Evolutionary conservation across 2,888 invertebrate genomes (phyloP).

Genomic region (Nephrotoma flavescens): DNA sequence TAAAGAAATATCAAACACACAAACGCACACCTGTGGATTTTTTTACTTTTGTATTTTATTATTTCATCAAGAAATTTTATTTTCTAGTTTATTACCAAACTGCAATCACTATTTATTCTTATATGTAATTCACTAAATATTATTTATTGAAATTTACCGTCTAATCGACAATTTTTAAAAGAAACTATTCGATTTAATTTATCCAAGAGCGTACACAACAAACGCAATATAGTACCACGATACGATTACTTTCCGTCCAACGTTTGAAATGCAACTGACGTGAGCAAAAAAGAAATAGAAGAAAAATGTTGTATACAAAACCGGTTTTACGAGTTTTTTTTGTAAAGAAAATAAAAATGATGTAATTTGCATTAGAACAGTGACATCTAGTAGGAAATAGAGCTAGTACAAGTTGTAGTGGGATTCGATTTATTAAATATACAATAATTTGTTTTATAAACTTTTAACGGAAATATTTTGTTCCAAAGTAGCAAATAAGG

Average conservation of each 20-base stretch:
- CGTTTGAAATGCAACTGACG: constrained; percentile 1
- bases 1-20: constrained; percentile 1
- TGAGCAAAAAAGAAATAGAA: background rate
- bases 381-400: background rate
- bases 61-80: background rate
- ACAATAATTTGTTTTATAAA: too few relatives aligned
- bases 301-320: background rate
- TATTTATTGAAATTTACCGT: background rate
- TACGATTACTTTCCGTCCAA: background rate
- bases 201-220: background rate
- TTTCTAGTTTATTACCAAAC: background rate
- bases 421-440: background rate
- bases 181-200: background rate
- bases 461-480: too few relatives aligned
- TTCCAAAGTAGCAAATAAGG: too few relatives aligned
- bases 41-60: background rate
- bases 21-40: constrained; percentile 4
- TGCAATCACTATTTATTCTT: background rate
- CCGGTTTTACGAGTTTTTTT: background rate
- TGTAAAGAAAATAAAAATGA: background rate
- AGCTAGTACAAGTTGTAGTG: background rate
- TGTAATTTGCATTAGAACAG: background rate
- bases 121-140: background rate
- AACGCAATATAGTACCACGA: background rate
- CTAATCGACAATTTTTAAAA: background rate